Evolutionary conservation across 2,797 vertebrate species (phyloP).

Genomic region (Eulemur coronatus): DNA sequence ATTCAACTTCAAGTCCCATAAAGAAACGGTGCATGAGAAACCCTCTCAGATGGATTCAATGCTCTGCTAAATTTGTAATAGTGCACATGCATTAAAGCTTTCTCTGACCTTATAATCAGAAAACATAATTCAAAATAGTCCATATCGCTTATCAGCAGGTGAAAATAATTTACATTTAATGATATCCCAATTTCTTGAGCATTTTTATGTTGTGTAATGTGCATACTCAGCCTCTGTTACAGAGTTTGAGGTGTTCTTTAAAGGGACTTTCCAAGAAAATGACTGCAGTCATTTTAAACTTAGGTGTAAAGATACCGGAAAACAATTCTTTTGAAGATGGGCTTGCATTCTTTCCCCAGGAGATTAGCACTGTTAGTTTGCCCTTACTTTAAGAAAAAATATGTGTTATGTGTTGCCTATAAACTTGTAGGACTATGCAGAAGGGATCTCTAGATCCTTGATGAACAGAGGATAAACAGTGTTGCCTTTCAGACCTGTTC

Average conservation of each 20-base stretch:
- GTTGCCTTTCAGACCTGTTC: slow-evolving; percentile 69
- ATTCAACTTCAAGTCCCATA: slow-evolving; percentile 83
- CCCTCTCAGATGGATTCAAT: slow-evolving; percentile 60
- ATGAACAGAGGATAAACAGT: slow-evolving; percentile 68
- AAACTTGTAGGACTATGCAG: slow-evolving; percentile 61
- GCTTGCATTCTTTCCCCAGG: slow-evolving; percentile 58
- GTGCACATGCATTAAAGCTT: not conserved
- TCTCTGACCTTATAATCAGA: not conserved
- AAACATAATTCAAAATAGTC: not conserved
- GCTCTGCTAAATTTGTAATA: slow-evolving; percentile 57
- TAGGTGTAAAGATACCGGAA: not conserved
- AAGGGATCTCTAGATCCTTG: slow-evolving; percentile 45
- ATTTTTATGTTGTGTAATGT: not conserved
- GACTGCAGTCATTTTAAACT: not conserved
- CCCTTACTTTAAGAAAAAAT: slow-evolving; percentile 25
- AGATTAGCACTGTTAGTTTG: slow-evolving; percentile 53
- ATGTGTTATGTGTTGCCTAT: slow-evolving; percentile 24
- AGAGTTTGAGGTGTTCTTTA: not conserved
- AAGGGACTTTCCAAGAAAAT: slow-evolving; percentile 39
- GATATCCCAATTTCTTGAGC: not conserved
- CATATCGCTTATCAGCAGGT: not conserved
- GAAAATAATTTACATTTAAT: not conserved
- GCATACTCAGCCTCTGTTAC: not conserved
- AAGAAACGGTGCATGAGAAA: slow-evolving; percentile 81
- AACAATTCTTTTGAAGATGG: slow-evolving; percentile 33